Evolutionary conservation across 2,797 vertebrate genomes (phyloP).

Genomic region (Gambusia yucatana): DNA sequence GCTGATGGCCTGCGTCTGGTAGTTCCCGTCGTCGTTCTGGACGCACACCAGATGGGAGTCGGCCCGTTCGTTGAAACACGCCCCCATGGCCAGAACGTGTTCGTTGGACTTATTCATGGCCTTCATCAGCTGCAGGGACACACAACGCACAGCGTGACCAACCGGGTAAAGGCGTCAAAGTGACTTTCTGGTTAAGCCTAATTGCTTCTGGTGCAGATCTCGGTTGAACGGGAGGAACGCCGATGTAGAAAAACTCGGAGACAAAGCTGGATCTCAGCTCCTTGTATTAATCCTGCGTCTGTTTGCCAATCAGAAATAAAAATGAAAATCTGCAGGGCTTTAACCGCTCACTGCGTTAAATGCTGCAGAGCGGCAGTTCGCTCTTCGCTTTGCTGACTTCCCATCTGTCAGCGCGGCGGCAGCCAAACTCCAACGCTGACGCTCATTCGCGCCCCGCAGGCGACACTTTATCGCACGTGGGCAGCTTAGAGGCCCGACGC

Average conservation of each 20-base stretch:
- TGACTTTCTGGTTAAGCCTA: conserved; percentile 51
- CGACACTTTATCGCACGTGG: conserved; percentile 30
- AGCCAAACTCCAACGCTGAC: conserved; percentile 58
- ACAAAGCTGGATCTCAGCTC: conserved; percentile 31
- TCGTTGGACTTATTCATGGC: conserved; percentile 99
- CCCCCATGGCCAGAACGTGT: conserved; percentile 95
- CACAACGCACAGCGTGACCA: conserved; percentile 28
- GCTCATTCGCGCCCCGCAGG: conserved; percentile 58
- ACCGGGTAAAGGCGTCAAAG: conserved; percentile 30
- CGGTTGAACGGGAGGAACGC: conserved; percentile 12
- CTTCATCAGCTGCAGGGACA: conserved; percentile 93
- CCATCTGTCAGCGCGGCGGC: conserved; percentile 63
- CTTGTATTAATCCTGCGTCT: conserved; percentile 33
- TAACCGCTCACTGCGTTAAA: conserved; percentile 60
- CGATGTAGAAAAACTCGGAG: conserved; percentile 35
- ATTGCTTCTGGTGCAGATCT: conserved; percentile 50
- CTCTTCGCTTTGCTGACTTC: conserved; percentile 51
- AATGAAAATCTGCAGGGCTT: conserved; percentile 65
- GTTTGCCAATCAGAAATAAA: conserved; percentile 52
- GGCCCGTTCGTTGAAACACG: conserved; percentile 94
- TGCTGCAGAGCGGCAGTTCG: conserved; percentile 51
- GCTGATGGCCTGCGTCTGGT: conserved; percentile 99
- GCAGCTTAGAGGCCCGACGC: conserved; percentile 28
- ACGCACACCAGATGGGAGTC: conserved; percentile 98
- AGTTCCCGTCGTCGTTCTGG: conserved; percentile 98